Conservation (phyloP, 1,140 invertebrate species). For the Telenomus remus region DNA sequence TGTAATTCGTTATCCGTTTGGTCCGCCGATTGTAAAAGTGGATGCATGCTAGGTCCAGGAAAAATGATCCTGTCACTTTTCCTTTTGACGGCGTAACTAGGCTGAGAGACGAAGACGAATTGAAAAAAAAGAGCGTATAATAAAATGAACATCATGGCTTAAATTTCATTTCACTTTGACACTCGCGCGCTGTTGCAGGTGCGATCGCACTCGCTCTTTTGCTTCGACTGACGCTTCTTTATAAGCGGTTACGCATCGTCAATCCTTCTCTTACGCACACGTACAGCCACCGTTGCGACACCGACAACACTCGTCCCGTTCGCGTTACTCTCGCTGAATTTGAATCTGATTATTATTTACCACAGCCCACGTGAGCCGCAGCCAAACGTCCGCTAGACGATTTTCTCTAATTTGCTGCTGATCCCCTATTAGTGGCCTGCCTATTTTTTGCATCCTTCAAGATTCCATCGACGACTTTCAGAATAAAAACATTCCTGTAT, state of each 20-base stretch:
- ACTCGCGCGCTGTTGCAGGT: conserved; percentile 1
- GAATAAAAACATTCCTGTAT: too few species aligned
- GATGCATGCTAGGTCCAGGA: conserved; percentile 4
- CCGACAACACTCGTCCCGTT: not conserved
- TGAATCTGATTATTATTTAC: conserved; percentile 10
- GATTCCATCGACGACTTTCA: too few species aligned
- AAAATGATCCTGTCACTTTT: conserved; percentile 18
- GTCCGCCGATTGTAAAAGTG: too few species aligned
- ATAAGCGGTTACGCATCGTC: conserved; percentile 12
- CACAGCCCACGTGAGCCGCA: conserved; percentile 6
- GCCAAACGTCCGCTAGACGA: conserved; percentile 9
- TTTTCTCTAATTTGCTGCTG: conserved; percentile 4
- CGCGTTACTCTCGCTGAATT: conserved; percentile 12
- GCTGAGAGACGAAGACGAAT: not conserved
- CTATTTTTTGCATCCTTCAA: conserved; percentile 8
- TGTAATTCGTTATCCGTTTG: too few species aligned
- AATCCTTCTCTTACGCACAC: conserved; percentile 17
- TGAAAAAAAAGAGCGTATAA: not conserved
- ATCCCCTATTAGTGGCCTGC: not conserved
- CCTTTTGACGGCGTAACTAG: not conserved
- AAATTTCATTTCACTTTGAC: conserved; percentile 23
- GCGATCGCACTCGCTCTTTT: conserved; percentile 24
- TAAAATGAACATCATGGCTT: conserved; percentile 12
- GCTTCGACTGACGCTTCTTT: conserved; percentile 18
- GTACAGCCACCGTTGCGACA: conserved; percentile 14